Conservation (phyloP, 1,140 invertebrate genomes). For the Cyclargus thomasi region DNA sequence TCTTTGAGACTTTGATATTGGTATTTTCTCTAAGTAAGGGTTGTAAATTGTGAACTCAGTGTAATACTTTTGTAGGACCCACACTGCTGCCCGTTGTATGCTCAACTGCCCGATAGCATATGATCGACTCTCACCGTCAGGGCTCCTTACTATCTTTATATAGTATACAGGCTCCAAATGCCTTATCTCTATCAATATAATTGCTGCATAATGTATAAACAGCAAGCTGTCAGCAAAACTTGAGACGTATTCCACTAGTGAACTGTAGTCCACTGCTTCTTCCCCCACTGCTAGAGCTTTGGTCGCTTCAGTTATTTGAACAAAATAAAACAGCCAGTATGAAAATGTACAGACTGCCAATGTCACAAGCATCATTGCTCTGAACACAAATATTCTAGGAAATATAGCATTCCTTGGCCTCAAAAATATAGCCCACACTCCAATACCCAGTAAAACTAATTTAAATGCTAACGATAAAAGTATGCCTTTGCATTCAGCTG, state of each 20-base stretch:
- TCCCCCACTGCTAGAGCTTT: slow-evolving; percentile 85
- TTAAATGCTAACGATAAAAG: slow-evolving; percentile 94
- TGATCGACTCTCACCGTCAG: slow-evolving; percentile 91
- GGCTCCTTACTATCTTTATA: slow-evolving; percentile 93
- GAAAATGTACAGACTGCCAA: slow-evolving; percentile 95
- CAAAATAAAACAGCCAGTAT: slow-evolving; percentile 98
- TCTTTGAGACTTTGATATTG: slow-evolving; percentile 87
- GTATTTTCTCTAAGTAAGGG: slow-evolving; percentile 94
- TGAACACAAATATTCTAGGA: slow-evolving; percentile 94
- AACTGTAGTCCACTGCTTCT: slow-evolving; percentile 87
- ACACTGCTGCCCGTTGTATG: slow-evolving; percentile 95
- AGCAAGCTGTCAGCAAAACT: slow-evolving; percentile 94
- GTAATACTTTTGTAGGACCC: slow-evolving; percentile 96
- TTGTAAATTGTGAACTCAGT: slow-evolving; percentile 97
- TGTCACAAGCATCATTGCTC: slow-evolving; percentile 90
- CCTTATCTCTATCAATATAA: slow-evolving; percentile 93
- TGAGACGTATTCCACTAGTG: slow-evolving; percentile 91
- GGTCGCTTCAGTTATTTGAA: slow-evolving; percentile 88
- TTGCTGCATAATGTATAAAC: slow-evolving; percentile 96
- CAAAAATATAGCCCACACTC: slow-evolving; percentile 92
- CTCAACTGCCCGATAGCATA: slow-evolving; percentile 94
- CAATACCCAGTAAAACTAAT: slow-evolving; percentile 91
- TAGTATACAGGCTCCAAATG: slow-evolving; percentile 93
- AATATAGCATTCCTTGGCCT: slow-evolving; percentile 88
- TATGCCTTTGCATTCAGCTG: slow-evolving; percentile 85